Base-by-base conservation (phyloP, 2,888 invertebrate genomes). In the Mythimna lalbum region DNA sequence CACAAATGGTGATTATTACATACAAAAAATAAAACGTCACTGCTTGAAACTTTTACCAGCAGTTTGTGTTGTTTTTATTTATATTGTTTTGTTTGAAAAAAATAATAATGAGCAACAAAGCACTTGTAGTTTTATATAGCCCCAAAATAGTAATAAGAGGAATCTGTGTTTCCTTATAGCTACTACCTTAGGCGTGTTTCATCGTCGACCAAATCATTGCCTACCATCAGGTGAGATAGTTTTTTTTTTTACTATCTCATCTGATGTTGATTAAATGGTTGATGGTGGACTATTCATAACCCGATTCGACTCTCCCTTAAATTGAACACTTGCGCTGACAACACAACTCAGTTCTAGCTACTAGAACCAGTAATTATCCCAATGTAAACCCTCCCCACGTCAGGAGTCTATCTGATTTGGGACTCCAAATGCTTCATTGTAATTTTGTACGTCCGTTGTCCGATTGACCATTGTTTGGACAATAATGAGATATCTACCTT, bases 401-500 rank as follows among this genome's bases (percentile, higher is more conserved):
- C 80, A 78, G 76, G 43, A 81, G 60, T 69, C 68, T 64, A 78
- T 83, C 73, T 69, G 85, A 83, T 86, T 86, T 81, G 85, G 77
- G 74, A 82, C 63, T 64, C 59, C 59, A 31, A 70, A 73, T 14
- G 73, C 70, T 74, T 78, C 82, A 79, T 85, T 86, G 88, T 88
- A 86, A 87, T 89, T 86, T 83, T 78, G 84, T 62, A 64, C 72
- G 85, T 84, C 78, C 81, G 75, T 81, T 64, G 76, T 73, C 73
- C 77, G 88, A 89, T 89, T 89, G 88, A 80, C 72, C 84, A 89
- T 89, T 89, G 89, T 89, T 89, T 87, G 76, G 31, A 63, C 65
- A 43, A 74, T 88, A 89, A 89, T 88, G 88, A 87, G 90, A 83
- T 87, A 83, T 72, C 52, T 47, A 65, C 73, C 81, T 83, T 83